Evolutionary conservation across 37 sponge, comb jelly and placozoan genomes (phyloP).

Genomic region (Beroe ovata): DNA sequence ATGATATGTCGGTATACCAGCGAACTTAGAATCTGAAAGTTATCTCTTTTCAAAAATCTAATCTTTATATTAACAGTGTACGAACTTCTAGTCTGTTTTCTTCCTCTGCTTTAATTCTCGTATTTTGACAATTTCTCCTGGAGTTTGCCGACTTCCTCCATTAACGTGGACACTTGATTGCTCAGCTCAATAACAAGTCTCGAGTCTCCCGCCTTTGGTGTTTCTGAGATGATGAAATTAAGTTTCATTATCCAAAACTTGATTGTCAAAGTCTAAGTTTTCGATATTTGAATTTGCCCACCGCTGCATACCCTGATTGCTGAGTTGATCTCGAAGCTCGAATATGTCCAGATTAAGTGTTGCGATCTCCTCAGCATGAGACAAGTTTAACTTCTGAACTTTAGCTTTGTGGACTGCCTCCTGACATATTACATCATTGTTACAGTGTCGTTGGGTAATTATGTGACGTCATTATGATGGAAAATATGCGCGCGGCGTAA

Average conservation of each 20-base stretch:
- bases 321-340: conserved; percentile 34
- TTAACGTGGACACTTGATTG: conserved; percentile 1
- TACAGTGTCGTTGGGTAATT: too few species aligned
- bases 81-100: too few species aligned
- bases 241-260: neutral
- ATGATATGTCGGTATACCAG: too few species aligned
- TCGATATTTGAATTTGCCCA: too few species aligned
- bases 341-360: conserved; percentile 50
- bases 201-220: neutral
- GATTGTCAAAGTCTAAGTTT: too few species aligned
- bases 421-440: too few species aligned
- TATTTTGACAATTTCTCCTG: conserved; percentile 15
- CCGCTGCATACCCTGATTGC: neutral
- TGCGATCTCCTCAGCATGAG: conserved; percentile 34
- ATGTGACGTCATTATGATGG: neutral
- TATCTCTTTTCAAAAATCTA: too few species aligned
- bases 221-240: neutral
- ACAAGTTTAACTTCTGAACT: neutral
- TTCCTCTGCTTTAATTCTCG: neutral
- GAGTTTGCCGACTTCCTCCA: neutral
- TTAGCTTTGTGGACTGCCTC: neutral
- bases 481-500: conserved; percentile 28
- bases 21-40: too few species aligned
- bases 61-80: too few species aligned
- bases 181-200: conserved; percentile 36